Evolutionary conservation across 1,140 invertebrate genomes (phyloP), one percentile per base, ranked within the genome.

Genomic region (Drosophila equinoxialis): DNA sequence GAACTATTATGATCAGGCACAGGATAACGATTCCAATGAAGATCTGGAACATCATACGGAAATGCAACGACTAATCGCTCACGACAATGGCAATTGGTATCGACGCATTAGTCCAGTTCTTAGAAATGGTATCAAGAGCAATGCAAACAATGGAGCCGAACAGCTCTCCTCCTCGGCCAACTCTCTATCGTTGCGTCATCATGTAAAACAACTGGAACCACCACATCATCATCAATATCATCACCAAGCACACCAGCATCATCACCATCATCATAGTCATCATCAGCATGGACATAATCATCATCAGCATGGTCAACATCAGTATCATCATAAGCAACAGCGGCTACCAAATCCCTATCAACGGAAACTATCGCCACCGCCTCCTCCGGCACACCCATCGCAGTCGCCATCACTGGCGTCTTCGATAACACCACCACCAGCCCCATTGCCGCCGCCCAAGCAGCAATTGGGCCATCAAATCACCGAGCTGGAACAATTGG

Each of bases 401-500:
- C 4, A 42, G 3, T 14, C 59, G 1, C 26, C 26, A 4, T 20
- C 35, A 8, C 11, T 54, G 3, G 35, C 35, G 30, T 55, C 54
- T 3, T 33, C 48, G 20, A 7, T 35, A 8, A 64, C 61, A 4
- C 61, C 61, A 3, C 71, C 80, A 0, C 62, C 69, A 6, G 77
- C 77, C 1, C 81, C 81, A 2, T 14, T 84, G 63, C 82, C 79
- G 14, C 82, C 76, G 3, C 83, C 71, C 10, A 85, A 73, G 2
- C 75, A 55, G 10, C 75, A 76, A 37, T 54, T 90, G 48, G 85
- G 82, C 8, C 90, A 91, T 65, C 90, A 91, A 62, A 91, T 91
- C 7, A 91, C 90, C 26, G 82, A 91, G 6, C 54, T 91, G 55
- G 79, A 91, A 55, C 86, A 91, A 11, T 68, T 91, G n/a, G 79